Percentiles rank a stretch among this genome's conserved stretches.
These are phyloP conservation scores for Oasisia sp. DNA, from an alignment of 2,888 invertebrate genomes.

Conservation along the genomic window DNA sequence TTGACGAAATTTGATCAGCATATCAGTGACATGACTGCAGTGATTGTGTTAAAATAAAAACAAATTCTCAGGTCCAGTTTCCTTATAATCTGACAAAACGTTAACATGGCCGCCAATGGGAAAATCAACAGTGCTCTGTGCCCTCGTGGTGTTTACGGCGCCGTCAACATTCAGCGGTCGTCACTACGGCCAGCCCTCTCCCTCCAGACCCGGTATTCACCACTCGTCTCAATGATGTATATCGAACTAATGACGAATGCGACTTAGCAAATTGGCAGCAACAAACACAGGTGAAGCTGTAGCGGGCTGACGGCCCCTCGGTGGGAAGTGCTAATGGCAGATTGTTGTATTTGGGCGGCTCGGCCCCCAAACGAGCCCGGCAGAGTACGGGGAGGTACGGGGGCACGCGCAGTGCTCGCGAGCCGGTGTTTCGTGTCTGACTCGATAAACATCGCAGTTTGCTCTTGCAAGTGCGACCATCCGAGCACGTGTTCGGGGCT, in stretches of 20 bases:
- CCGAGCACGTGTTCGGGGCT: background rate
- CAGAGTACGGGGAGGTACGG: background rate
- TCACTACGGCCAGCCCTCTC: background rate
- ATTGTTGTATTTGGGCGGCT: background rate
- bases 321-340: background rate
- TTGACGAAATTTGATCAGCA: too few relatives aligned
- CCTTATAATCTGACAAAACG: too few relatives aligned
- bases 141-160: background rate
- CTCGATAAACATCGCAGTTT: background rate
- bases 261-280: conserved; percentile 6
- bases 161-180: background rate
- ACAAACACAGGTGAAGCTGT: background rate
- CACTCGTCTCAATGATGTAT: background rate
- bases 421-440: background rate
- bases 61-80: too few relatives aligned
- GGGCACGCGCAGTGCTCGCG: background rate
- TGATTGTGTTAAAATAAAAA: too few relatives aligned
- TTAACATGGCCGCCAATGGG: too few relatives aligned
- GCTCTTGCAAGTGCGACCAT: background rate
- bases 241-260: background rate
- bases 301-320: background rate
- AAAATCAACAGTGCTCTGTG: too few relatives aligned
- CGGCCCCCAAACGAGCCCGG: background rate
- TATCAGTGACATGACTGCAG: too few relatives aligned
- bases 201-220: background rate